Evolutionary conservation across 92 coral and sea anemone genomes (phyloP), one percentile per base, ranked within the genome.

Genomic region (Zoanthus sansibaricus): DNA sequence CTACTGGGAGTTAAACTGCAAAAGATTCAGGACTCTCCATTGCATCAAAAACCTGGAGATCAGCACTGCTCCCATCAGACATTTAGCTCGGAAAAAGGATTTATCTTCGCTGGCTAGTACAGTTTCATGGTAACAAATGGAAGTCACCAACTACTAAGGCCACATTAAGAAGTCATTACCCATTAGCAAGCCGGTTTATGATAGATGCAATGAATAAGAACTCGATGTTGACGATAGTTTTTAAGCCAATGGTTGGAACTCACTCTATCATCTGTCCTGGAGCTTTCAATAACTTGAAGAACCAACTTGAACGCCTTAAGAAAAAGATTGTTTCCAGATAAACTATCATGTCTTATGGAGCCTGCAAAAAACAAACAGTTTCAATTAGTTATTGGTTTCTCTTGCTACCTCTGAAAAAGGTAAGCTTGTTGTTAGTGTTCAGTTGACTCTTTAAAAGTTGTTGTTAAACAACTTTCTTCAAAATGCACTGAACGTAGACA

Each of bases 401-500:
- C 42, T 37, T 37, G 42, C 42, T 37, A 37, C 42, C 4, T 37
- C 0, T 37, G 42, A 37, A 37, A 37, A 37, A 37, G 1, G 42
- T 37, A 37, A 37, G 4, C 42, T 37, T 37, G 2, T 37, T 2
- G 42, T 37, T 37, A 12, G 20, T 78, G 5, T 31, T 9, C 6
- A 20, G 58, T 56, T 7, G 59, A 11, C 20, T 54, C 75, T 6
- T 32, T 58, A 71, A 82, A 33, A 16, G 83, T 37, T 44, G 45
- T 61, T 0, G 71, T 52, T 32, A 64, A 80, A 52, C 56, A 79
- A 10, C 49, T 42, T 14, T 80, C 86, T 61, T 64, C 75, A 14
- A 80, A 80, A 42, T 80, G 55, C 1, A 75, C 74, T 30, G 86
- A 80, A 21, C 86, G 62, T 15, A 80, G 75, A 10, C 25, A 25